Conservation (phyloP, 2,888 invertebrate species). For the Reticulitermes lucifugus region DNA sequence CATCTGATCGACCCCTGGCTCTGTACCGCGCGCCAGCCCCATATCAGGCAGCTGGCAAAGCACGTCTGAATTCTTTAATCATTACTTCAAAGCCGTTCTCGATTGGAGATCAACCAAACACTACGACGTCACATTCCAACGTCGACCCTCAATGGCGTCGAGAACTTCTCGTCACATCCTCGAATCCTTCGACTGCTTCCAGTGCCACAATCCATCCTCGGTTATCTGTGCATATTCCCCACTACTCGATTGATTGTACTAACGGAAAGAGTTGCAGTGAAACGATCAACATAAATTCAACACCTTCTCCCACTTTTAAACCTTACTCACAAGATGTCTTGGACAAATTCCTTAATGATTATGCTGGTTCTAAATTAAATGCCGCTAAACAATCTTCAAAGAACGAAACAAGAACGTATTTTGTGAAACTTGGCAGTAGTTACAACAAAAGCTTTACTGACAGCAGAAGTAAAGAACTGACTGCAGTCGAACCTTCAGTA, state of each 20-base stretch:
- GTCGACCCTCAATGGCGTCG: conserved; percentile 51
- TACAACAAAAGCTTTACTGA: neutral
- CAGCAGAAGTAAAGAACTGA: neutral
- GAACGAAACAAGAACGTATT: neutral
- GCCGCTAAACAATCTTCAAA: neutral
- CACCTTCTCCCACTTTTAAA: conserved; percentile 63
- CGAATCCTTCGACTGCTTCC: neutral
- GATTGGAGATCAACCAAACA: conserved; percentile 54
- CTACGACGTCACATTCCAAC: conserved; percentile 52
- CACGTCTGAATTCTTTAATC: conserved; percentile 52
- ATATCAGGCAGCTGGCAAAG: conserved; percentile 48
- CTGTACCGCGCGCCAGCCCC: conserved; percentile 52
- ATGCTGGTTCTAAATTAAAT: conserved; percentile 63
- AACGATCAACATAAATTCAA: conserved; percentile 51
- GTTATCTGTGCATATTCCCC: neutral
- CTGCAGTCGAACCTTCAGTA: conserved; percentile 4
- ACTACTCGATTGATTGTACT: conserved; percentile 51
- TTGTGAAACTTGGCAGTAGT: conserved; percentile 36
- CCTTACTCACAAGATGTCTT: conserved; percentile 67
- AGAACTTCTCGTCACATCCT: neutral
- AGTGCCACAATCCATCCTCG: conserved; percentile 18
- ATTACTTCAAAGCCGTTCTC: conserved; percentile 54
- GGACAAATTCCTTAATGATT: conserved; percentile 72
- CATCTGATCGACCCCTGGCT: conserved; percentile 43
- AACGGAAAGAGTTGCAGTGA: conserved; percentile 51